A percentile compares a stretch with the other conserved stretches of the same genome.
Evolutionary conservation across 2,113 vertebrate species (phyloP).

Genomic region (Ahaetulla prasina): DNA sequence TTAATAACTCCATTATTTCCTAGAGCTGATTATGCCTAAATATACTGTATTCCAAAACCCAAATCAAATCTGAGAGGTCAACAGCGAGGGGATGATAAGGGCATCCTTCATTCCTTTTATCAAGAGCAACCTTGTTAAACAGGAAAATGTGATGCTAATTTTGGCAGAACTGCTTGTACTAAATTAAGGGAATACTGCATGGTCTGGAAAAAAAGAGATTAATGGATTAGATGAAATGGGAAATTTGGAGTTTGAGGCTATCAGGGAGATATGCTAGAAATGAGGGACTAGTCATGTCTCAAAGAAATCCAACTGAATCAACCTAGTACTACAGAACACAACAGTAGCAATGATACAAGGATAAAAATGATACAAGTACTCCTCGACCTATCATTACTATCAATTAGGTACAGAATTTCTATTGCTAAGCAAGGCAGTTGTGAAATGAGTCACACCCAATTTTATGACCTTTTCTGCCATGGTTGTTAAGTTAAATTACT

Average conservation of each 20-base stretch:
- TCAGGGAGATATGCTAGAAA: conserved; percentile 47
- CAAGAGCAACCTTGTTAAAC: conserved; percentile 37
- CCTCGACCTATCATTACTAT: not conserved
- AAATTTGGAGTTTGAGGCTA: conserved; percentile 38
- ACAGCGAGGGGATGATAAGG: conserved; percentile 47
- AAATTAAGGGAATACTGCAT: conserved; percentile 40
- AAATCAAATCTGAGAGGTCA: conserved; percentile 46
- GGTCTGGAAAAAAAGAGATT: conserved; percentile 2
- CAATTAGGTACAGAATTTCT: not conserved
- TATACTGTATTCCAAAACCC: conserved; percentile 44
- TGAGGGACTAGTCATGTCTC: conserved; percentile 42
- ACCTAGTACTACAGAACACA: conserved; percentile 59
- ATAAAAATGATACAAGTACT: conserved; percentile 57
- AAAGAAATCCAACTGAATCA: conserved; percentile 62
- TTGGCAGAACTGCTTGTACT: conserved; percentile 47
- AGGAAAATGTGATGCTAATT: conserved; percentile 51
- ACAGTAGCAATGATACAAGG: conserved; percentile 62
- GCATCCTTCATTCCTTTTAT: conserved; percentile 43
- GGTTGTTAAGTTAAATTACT: not conserved
- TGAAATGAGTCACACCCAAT: not conserved
- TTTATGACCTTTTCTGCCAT: not conserved
- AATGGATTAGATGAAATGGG: not conserved
- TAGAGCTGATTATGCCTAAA: conserved; percentile 58
- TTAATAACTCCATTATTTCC: conserved; percentile 56
- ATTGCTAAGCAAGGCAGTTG: not conserved